These are phyloP conservation scores for Ptychodera flava DNA, from an alignment of 35 echinoderm and acorn worm genomes.

Conservation along the genomic window DNA sequence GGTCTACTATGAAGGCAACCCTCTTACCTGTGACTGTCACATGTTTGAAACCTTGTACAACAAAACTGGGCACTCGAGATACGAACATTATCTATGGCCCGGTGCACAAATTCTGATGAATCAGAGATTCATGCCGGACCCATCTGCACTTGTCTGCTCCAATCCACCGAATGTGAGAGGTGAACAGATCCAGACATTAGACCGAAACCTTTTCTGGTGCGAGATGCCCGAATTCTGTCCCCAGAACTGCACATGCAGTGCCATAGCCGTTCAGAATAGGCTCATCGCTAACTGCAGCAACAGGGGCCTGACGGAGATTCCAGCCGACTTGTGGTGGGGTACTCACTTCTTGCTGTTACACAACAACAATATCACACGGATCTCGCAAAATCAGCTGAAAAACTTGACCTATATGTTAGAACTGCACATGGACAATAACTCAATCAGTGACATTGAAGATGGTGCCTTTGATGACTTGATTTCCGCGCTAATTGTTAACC, in stretches of 20 bases:
- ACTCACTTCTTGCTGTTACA: neutral
- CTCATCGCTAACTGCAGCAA: neutral
- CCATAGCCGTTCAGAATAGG: neutral
- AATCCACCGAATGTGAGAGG: neutral
- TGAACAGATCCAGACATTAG: neutral
- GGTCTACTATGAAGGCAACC: neutral
- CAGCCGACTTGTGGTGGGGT: neutral
- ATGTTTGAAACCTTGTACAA: neutral
- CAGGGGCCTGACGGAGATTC: neutral
- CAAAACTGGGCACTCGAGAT: neutral
- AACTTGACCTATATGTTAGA: neutral
- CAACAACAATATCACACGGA: neutral
- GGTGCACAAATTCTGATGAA: neutral
- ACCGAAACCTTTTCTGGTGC: neutral
- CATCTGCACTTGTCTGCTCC: neutral
- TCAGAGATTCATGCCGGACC: neutral
- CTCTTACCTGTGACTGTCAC: neutral
- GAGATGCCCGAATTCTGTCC: neutral
- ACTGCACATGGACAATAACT: neutral
- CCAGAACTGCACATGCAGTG: neutral
- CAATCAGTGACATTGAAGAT: neutral
- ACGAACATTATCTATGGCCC: neutral
- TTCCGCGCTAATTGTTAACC: neutral
- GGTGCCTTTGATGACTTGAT: neutral
- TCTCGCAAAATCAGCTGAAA: neutral